These are phyloP conservation scores for Macrobrachium rosenbergii DNA, from an alignment of 1,140 invertebrate genomes.

Conservation along the genomic window DNA sequence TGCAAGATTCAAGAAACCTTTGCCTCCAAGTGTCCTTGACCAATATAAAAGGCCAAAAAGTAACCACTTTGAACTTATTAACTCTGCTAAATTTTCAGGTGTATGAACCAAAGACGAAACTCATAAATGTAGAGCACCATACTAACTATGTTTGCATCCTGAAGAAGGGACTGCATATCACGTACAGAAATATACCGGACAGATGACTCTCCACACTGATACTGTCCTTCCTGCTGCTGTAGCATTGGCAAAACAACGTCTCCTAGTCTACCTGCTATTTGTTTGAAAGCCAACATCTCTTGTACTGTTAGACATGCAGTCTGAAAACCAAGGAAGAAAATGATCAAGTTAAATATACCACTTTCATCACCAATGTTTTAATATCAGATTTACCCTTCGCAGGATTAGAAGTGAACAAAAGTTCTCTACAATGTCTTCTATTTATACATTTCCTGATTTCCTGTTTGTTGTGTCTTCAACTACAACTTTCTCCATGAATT, in stretches of 20 bases:
- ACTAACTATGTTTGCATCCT: not conserved
- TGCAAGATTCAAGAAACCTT: too few species aligned
- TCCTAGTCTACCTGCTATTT: conserved; percentile 27
- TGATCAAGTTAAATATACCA: not conserved
- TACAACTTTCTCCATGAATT: too few species aligned
- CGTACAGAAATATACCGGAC: not conserved
- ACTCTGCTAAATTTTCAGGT: not conserved
- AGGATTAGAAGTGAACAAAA: not conserved
- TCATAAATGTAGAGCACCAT: not conserved
- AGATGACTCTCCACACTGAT: conserved; percentile 33
- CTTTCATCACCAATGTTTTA: not conserved
- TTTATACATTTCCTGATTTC: too few species aligned
- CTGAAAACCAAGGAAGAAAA: not conserved
- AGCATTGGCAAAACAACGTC: conserved; percentile 34
- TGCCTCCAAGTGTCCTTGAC: too few species aligned
- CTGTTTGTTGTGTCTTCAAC: too few species aligned
- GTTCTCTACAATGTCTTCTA: too few species aligned
- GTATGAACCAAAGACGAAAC: not conserved
- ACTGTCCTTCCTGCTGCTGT: conserved; percentile 10
- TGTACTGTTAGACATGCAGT: conserved; percentile 32
- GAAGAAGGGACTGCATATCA: conserved; percentile 9
- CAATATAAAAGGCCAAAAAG: too few species aligned
- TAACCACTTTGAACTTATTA: too few species aligned
- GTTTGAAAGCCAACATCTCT: conserved; percentile 23
- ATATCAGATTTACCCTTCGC: not conserved